Conservation (phyloP, 1,140 invertebrate genomes). For the Triops cancriformis region DNA sequence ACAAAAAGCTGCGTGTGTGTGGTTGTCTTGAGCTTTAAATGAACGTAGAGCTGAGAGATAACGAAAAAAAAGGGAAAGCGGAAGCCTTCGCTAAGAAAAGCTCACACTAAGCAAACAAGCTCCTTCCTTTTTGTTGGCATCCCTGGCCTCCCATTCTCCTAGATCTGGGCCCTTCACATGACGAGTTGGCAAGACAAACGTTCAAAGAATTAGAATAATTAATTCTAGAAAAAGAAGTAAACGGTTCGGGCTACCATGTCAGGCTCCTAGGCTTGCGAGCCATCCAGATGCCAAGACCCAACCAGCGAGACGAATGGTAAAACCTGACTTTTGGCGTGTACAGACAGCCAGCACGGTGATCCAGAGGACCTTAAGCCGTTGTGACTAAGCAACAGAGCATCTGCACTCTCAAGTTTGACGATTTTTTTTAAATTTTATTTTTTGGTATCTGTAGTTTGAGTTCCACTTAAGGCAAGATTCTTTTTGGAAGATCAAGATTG, state of each 20-base stretch:
- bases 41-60: not conserved
- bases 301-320: constrained; percentile 2
- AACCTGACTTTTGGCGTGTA: not conserved
- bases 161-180: not conserved
- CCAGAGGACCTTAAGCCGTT: not conserved
- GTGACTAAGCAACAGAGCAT: not conserved
- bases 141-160: not conserved
- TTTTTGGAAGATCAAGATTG: no score
- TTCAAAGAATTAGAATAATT: not conserved
- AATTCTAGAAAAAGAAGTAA: not conserved
- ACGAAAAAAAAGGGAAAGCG: not conserved
- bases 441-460: not conserved
- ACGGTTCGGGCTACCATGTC: not conserved
- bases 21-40: no score
- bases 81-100: not conserved
- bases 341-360: not conserved
- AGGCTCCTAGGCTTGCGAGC: not conserved
- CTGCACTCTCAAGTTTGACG: not conserved
- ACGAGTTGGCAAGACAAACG: constrained; percentile 9
- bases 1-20: not conserved
- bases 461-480: no score
- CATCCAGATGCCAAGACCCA: not conserved
- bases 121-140: not conserved
- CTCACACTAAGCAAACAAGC: constrained; percentile 1
- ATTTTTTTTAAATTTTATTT: no score